A percentile compares a stretch with the other conserved stretches of the same genome.
These are phyloP conservation scores for Chironomus tepperi DNA, from an alignment of 1,140 invertebrate genomes.

Conservation along the genomic window DNA sequence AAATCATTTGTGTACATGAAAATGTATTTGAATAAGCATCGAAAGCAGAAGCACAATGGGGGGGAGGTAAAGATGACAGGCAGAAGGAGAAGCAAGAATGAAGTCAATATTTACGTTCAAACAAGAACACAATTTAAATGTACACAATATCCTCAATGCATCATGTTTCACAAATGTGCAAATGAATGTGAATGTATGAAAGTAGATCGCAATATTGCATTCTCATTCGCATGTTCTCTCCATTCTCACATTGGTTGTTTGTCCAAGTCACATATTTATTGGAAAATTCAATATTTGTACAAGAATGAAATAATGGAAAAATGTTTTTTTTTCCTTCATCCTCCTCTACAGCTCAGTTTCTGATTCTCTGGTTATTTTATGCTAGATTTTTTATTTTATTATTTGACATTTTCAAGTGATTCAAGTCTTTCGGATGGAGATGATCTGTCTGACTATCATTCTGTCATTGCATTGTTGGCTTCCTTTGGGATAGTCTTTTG, in stretches of 20 bases:
- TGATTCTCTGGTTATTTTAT: too few relatives aligned
- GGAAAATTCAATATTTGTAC: conserved; percentile 3
- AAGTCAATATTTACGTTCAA: neutral
- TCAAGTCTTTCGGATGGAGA: too few relatives aligned
- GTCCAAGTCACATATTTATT: neutral
- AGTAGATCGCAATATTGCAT: neutral
- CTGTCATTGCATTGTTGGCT: too few relatives aligned
- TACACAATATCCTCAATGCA: neutral
- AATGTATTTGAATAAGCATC: neutral
- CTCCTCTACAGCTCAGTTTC: too few relatives aligned
- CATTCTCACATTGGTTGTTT: neutral
- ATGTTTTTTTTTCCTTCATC: too few relatives aligned
- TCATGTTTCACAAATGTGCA: conserved; percentile 12
- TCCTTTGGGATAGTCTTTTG: too few relatives aligned
- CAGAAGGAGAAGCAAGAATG: neutral
- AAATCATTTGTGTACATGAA: neutral
- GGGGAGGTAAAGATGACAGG: neutral
- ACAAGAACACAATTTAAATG: neutral
- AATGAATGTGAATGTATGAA: neutral
- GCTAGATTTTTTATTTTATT: too few relatives aligned
- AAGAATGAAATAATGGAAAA: conserved; percentile 3
- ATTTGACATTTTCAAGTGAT: too few relatives aligned
- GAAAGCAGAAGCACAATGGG: neutral
- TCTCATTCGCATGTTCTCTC: neutral
- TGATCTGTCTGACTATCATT: too few relatives aligned